Evolutionary conservation across 2,888 invertebrate genomes (phyloP).

Genomic region (Augochlorella aurata): DNA sequence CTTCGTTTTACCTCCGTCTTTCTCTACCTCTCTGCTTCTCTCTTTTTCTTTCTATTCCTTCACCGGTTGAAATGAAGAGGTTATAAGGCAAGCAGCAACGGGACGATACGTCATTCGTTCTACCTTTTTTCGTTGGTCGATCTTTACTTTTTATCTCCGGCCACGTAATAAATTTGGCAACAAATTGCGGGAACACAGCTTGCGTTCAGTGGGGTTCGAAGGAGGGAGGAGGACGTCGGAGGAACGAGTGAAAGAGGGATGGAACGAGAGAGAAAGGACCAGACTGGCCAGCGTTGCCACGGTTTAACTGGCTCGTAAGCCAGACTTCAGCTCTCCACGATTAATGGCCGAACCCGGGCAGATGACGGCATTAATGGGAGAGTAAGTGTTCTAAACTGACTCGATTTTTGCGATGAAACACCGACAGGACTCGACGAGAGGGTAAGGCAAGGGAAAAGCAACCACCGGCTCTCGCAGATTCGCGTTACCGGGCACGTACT

Average conservation of each 20-base stretch:
- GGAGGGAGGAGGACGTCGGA: neutral
- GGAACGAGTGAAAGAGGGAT: neutral
- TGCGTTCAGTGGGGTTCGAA: constrained; percentile 55
- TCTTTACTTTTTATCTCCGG: constrained; percentile 64
- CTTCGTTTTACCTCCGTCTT: neutral
- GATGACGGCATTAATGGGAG: constrained; percentile 67
- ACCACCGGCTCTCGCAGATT: constrained; percentile 18
- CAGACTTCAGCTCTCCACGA: constrained; percentile 59
- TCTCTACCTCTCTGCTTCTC: neutral
- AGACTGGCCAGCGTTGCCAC: constrained; percentile 51
- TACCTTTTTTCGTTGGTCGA: constrained; percentile 56
- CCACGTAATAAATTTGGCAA: constrained; percentile 70
- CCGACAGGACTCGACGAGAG: neutral
- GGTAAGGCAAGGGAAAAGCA: neutral
- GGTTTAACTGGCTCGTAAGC: constrained; percentile 64
- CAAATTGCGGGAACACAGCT: constrained; percentile 71
- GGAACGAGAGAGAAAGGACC: constrained; percentile 21
- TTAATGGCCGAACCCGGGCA: constrained; percentile 64
- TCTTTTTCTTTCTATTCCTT: neutral
- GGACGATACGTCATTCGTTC: constrained; percentile 65
- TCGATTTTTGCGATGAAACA: constrained; percentile 54
- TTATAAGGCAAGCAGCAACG: constrained; percentile 55
- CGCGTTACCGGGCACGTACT: constrained; percentile 32
- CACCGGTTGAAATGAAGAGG: constrained; percentile 57
- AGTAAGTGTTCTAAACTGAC: constrained; percentile 64